Percentiles rank a stretch among this genome's conserved stretches.
Evolutionary conservation across 30 jellyfish, hydroid and myxozoan genomes (phyloP).

Genomic region (Hydractinia symbiolongicarpus): DNA sequence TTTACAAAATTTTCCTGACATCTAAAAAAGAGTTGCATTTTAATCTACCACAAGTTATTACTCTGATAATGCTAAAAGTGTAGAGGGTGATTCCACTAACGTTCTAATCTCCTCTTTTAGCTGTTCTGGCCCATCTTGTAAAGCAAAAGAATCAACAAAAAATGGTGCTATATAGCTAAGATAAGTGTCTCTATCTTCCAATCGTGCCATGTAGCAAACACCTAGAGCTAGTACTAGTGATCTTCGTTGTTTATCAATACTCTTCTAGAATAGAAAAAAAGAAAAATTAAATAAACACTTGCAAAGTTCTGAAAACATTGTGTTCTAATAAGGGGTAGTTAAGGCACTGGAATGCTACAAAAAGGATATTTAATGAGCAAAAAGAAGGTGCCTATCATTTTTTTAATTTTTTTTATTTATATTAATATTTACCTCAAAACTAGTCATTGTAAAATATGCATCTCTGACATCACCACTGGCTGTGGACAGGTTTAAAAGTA

Average conservation of each 20-base stretch:
- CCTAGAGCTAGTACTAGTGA: slow-evolving; percentile 50
- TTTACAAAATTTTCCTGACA: slow-evolving; percentile 61
- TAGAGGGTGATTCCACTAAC: slow-evolving; percentile 24
- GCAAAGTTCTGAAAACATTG: too few relatives aligned
- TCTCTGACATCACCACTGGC: neutral
- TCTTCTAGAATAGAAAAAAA: slow-evolving; percentile 1
- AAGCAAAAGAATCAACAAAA: slow-evolving; percentile 36
- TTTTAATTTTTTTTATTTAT: neutral
- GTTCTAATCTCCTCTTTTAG: slow-evolving; percentile 38
- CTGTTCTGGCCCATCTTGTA: slow-evolving; percentile 34
- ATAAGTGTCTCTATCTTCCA: slow-evolving; percentile 44
- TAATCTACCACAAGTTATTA: too few relatives aligned
- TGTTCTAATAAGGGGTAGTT: too few relatives aligned
- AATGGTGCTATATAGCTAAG: slow-evolving; percentile 14
- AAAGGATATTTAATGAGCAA: too few relatives aligned
- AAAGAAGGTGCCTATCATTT: too few relatives aligned
- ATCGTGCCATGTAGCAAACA: slow-evolving; percentile 68
- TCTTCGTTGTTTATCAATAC: slow-evolving; percentile 16
- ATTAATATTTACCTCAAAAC: neutral
- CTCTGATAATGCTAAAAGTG: neutral
- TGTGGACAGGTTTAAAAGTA: neutral
- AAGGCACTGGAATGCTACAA: too few relatives aligned
- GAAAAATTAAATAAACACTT: neutral
- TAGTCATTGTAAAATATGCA: neutral
- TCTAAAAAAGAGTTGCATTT: slow-evolving; percentile 2